A percentile compares a stretch with the other conserved stretches of the same genome.
Evolutionary conservation across 2,113 vertebrate species (phyloP).

Genomic region (Ramphastos sulfuratus): DNA sequence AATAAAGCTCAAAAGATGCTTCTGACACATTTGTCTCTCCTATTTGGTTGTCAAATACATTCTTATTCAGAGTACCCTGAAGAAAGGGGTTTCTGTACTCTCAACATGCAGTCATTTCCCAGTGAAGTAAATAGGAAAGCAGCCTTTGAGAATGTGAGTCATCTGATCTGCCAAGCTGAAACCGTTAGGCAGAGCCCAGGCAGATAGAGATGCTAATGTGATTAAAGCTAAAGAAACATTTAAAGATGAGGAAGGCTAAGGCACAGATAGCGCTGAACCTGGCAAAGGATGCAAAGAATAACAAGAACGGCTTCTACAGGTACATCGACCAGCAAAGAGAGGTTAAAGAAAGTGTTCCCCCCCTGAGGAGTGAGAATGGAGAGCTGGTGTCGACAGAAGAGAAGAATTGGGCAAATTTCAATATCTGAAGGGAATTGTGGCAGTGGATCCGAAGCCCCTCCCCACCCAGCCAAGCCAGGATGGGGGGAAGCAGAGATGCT

Average conservation of each 20-base stretch:
- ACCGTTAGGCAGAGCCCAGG: neutral
- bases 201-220: conserved; percentile 12
- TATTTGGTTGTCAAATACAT: neutral
- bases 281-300: too few species aligned
- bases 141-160: conserved; percentile 13
- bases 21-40: neutral
- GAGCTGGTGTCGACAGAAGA: too few species aligned
- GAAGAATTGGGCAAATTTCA: too few species aligned
- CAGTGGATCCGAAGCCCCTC: too few species aligned
- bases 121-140: neutral
- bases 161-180: neutral
- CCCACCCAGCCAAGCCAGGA: too few species aligned
- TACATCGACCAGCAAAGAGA: too few species aligned
- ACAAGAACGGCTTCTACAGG: too few species aligned
- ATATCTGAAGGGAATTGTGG: neutral
- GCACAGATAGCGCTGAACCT: too few species aligned
- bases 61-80: neutral
- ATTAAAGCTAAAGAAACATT: neutral
- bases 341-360: too few species aligned
- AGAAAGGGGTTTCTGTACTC: conserved; percentile 11
- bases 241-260: neutral
- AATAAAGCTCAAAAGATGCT: conserved; percentile 28
- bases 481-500: too few species aligned
- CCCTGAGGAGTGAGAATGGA: too few species aligned
- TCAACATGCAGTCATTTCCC: neutral